Evolutionary conservation across 2,888 invertebrate species (phyloP), one percentile per base, ranked within the genome.

Genomic region (Nomada ferruginata): DNA sequence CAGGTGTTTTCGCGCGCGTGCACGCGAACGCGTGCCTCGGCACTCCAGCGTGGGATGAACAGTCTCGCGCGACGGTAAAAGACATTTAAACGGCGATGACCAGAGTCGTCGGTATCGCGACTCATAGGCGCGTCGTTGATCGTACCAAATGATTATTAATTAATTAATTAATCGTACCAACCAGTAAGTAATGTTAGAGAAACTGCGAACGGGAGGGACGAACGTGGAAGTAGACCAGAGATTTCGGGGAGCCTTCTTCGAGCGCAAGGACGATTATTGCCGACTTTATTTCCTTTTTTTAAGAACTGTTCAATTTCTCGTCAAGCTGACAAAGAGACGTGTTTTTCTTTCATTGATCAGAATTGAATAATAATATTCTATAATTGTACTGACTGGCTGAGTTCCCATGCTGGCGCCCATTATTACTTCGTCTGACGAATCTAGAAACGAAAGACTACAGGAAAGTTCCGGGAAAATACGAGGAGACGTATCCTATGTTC

Each of bases 91-190:
- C 66, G 74, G 61, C 69, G 66, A 79, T 65, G 76, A 84, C 76
- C 80, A 3, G 85, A 86, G 85, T 79, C 72, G 76, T 80, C 79
- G 82, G 82, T 90, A 87, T 87, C 87, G 87, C 87, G 86, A 83
- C 86, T 89, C 83, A 88, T 83, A 76, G 75, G 82, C 86, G 85
- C 66, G 11, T 53, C 73, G 44, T 87, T 89, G 89, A 89, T 89
- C 88, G 90, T 91, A 92, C 91, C 91, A 91, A 92, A 91, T 90
- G 90, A 91, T 75, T 53, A 53, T 20, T 36, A 7, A 36, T 36
- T 36, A 36, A 36, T 7, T 79, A 88, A 86, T 85, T 86, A 87
- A 88, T 84, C 82, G 84, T 88, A 89, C 86, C 84, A 87, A 71
- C 7, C 50, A 10, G 26, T 59, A 44, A 87, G 75, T 87, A 87